Percentiles rank a stretch among this genome's conserved stretches.
These are phyloP conservation scores for Zoanthus gigantus DNA, from an alignment of 92 coral and sea anemone genomes.

Conservation along the genomic window DNA sequence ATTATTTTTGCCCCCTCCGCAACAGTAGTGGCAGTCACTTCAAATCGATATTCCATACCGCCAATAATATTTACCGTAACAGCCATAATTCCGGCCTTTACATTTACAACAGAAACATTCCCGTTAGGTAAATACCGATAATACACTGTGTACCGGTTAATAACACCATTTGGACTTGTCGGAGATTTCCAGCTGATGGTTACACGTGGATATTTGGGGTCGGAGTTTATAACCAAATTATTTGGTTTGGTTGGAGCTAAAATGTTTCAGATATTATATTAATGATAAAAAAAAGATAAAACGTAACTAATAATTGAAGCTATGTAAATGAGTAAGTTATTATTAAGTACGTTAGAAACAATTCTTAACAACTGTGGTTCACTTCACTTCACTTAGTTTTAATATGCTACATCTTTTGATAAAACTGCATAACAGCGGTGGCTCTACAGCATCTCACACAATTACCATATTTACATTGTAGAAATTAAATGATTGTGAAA, in stretches of 20 bases:
- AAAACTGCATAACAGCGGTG: too few species aligned
- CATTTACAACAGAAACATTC: not conserved
- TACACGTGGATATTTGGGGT: not conserved
- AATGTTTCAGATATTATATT: too few species aligned
- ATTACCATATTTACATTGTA: too few species aligned
- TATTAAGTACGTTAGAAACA: too few species aligned
- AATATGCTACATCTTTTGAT: too few species aligned
- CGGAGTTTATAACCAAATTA: not conserved
- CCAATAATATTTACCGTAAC: not conserved
- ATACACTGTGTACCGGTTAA: not conserved
- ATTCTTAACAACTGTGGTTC: too few species aligned
- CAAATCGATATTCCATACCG: not conserved
- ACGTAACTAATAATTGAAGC: too few species aligned
- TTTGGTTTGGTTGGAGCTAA: not conserved
- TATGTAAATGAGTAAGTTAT: too few species aligned
- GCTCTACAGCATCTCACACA: too few species aligned
- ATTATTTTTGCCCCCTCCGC: not conserved
- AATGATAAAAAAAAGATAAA: too few species aligned
- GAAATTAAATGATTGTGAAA: too few species aligned
- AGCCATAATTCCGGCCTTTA: not conserved
- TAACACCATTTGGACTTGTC: not conserved
- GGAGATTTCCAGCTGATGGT: not conserved
- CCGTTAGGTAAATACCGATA: not conserved
- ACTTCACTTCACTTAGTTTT: too few species aligned
- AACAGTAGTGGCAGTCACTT: slow-evolving; percentile 15